Base-by-base conservation (phyloP, 2,797 vertebrate species). In the Pseudochirops cupreus region DNA sequence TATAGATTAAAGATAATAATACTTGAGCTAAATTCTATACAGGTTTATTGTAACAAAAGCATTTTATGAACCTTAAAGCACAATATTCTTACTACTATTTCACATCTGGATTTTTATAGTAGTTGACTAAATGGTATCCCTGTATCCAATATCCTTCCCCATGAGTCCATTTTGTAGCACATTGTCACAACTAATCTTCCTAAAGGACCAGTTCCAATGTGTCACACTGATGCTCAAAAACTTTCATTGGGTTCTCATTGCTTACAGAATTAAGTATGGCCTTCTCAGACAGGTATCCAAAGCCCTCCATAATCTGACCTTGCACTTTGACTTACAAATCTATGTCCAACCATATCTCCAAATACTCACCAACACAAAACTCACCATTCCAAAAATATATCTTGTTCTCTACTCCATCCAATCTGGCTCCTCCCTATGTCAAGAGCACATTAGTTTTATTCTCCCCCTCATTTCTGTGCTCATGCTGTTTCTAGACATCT, bases 391-490 rank as follows among this genome's bases (percentile, higher is more conserved):
- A 26, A 39, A 39, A 39, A 24, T 2, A 33, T 12, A 46, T 18
- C n/a, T 82, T 46, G 5, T 14, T 39, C 46, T 56, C 39, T 90
- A 57, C 26, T 87, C 39, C 74, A 26, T 10, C 91, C 53, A 92
- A 33, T 87, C 62, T 96, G 94, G 57, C 16, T 95, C 58, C 55
- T 53, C 89, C 62, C 59, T 50, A 39, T 57, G 59, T 87, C 16
- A 59, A 96, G 52, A 97, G n/a, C 2, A 91, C 46, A 57, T 74
- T 87, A 21, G 12, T 33, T 94, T 57, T 33, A 54, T 39, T 57
- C 89, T 57, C 89, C 50, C 54, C 94, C 95, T 93, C 24, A 58
- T 91, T 91, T 93, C 54, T 90, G 92, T 93, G 90, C 62, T 96
- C 87, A 82, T 92, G 52, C 26, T 89, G 31, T 29, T 94, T 95